These are phyloP conservation scores for Limonius californicus DNA, from an alignment of 1,140 invertebrate species.

Conservation along the genomic window DNA sequence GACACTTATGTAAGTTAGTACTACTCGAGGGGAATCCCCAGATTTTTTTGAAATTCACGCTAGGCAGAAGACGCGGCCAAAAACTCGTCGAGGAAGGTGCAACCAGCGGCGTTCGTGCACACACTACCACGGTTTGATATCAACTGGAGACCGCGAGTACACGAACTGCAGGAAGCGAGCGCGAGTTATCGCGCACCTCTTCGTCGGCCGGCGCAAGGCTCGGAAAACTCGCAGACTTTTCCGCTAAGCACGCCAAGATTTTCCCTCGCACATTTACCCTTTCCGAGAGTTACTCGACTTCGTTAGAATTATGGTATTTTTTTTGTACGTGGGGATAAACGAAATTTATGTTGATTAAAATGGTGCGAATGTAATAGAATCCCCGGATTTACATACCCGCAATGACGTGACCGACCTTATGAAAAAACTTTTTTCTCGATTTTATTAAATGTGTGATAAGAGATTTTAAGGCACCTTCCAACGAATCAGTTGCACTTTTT, in stretches of 20 bases:
- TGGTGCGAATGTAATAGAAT: slow-evolving; percentile 20
- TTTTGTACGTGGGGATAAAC: slow-evolving; percentile 17
- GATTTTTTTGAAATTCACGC: neutral
- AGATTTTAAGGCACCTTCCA: neutral
- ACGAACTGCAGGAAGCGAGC: slow-evolving; percentile 3
- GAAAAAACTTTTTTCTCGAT: neutral
- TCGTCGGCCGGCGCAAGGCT: slow-evolving; percentile 5
- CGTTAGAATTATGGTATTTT: slow-evolving; percentile 22
- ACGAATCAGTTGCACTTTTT: too few species aligned
- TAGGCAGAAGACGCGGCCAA: too few species aligned
- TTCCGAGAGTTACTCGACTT: slow-evolving; percentile 17
- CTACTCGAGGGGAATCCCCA: too few species aligned
- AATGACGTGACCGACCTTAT: neutral
- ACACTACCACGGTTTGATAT: neutral
- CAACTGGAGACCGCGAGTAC: slow-evolving; percentile 1
- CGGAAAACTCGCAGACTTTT: slow-evolving; percentile 8
- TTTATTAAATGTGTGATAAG: neutral
- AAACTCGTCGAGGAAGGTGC: neutral
- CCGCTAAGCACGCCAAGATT: slow-evolving; percentile 7
- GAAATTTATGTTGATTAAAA: slow-evolving; percentile 23
- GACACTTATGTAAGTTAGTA: too few species aligned
- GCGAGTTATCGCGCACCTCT: slow-evolving; percentile 8
- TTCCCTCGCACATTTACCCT: slow-evolving; percentile 4
- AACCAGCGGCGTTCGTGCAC: neutral
- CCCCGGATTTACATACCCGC: neutral